Base-by-base conservation (phyloP, 2,797 vertebrate genomes). In the Pitangus sulphuratus region DNA sequence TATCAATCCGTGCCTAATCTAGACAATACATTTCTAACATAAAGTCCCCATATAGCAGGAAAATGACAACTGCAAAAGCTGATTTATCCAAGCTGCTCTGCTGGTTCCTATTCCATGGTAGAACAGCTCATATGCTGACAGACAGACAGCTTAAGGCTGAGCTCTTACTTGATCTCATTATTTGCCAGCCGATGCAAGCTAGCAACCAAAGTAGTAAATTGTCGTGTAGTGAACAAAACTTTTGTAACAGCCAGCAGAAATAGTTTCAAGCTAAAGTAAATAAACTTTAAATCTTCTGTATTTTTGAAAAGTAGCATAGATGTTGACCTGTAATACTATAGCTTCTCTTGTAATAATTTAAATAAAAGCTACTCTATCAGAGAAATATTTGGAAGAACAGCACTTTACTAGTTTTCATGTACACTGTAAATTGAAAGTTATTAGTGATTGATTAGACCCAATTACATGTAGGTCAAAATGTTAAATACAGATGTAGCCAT, bases 51-150 rank as follows among this genome's bases (percentile, higher is more conserved):
- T 31, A 16, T 3, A 77, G 89, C 71, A 69, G 90, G 81, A 83
- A 93, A 93, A 93, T 74, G 90, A 93, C 91, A 93, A 94, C 42
- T 89, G 87, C 40, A 5, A 91, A 94, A 94, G 91, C 93, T 93
- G 87, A 94, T 96, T 95, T 91, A 91, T 91, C 92, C 93, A 86
- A 78, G 92, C 92, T 94, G 87, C 76, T 92, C 81, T 61, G 87
- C 65, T 85, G 30, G 81, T 53, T 92, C 72, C 92, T 16, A 25
- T 75, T 90, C 84, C 84, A 56, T 58, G 90, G 91, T 82, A 95
- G 90, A 76, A 50, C 6, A 83, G 92, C 78, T 96, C 79, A 91
- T 77, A 61, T 61, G 76, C 79, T 93, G 95, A 83, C 93, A 95
- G 94, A 94, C 94, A 93, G 80, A 84, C 84, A 93, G 84, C 75